Conservation (phyloP, 2,797 vertebrate species). For the Geotrypetes seraphini region DNA sequence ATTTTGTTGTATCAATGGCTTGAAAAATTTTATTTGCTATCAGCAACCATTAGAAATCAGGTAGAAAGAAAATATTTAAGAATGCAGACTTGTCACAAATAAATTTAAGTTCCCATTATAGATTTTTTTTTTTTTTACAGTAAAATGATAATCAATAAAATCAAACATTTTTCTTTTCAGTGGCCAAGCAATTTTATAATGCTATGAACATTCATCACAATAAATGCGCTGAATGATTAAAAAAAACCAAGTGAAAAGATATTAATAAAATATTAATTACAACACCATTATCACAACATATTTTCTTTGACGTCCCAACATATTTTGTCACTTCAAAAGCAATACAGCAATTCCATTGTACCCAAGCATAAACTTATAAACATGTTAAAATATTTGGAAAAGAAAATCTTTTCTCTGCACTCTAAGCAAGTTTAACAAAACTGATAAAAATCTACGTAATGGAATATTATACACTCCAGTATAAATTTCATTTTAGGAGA, state of each 20-base stretch:
- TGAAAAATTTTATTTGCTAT: slow-evolving; percentile 60
- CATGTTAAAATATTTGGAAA: slow-evolving; percentile 62
- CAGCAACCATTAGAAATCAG: slow-evolving; percentile 59
- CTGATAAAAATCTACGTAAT: slow-evolving; percentile 53
- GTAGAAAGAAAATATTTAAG: slow-evolving; percentile 58
- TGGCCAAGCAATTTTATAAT: slow-evolving; percentile 56
- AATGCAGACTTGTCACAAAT: slow-evolving; percentile 58
- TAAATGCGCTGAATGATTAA: slow-evolving; percentile 48
- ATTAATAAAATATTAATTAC: slow-evolving; percentile 56
- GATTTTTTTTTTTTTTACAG: slow-evolving; percentile 40
- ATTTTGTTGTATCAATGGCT: slow-evolving; percentile 55
- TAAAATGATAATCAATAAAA: slow-evolving; percentile 33
- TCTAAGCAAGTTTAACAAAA: slow-evolving; percentile 64
- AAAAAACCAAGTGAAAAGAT: slow-evolving; percentile 47
- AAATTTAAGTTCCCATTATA: slow-evolving; percentile 49
- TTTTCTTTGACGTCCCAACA: slow-evolving; percentile 50
- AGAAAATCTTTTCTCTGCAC: slow-evolving; percentile 47
- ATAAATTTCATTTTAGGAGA: slow-evolving; percentile 44
- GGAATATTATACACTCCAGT: slow-evolving; percentile 51
- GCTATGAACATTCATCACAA: slow-evolving; percentile 56
- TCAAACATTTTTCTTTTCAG: slow-evolving; percentile 46
- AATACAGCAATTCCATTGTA: slow-evolving; percentile 65
- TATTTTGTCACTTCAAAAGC: slow-evolving; percentile 58
- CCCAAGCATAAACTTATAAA: slow-evolving; percentile 67
- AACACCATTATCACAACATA: slow-evolving; percentile 53